Evolutionary conservation across 2,797 vertebrate species (phyloP).

Genomic region (Myotis myotis): DNA sequence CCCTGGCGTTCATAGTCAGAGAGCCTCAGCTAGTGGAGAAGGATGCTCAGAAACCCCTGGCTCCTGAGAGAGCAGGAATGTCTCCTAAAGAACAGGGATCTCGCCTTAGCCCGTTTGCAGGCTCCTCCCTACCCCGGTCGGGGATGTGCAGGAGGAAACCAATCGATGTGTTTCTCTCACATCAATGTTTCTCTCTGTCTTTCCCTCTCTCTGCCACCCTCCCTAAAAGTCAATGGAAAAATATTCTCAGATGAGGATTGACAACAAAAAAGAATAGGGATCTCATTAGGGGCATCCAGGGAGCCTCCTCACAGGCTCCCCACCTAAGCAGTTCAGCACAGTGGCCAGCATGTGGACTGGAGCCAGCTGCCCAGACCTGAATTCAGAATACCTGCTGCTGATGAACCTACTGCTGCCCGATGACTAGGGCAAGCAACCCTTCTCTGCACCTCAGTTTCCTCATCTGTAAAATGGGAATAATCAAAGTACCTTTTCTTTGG

Average conservation of each 20-base stretch:
- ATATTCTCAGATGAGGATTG: no score
- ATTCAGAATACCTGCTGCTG: background rate
- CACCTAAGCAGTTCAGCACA: background rate
- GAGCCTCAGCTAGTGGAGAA: background rate
- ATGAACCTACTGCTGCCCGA: background rate
- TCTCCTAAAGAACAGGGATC: background rate
- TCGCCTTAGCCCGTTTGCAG: background rate
- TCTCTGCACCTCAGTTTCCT: background rate
- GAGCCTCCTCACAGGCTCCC: background rate
- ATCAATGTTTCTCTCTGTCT: no score
- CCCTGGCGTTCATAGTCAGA: background rate
- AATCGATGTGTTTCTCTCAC: no score
- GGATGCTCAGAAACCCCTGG: background rate
- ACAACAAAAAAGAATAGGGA: no score
- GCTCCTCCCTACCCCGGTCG: no score
- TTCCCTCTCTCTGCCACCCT: no score
- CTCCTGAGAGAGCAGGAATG: background rate
- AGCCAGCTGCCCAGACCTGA: background rate
- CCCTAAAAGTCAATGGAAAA: no score
- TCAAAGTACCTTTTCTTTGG: background rate
- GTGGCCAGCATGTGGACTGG: background rate
- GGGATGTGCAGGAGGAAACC: no score
- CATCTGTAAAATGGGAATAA: background rate
- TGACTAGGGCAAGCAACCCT: background rate
- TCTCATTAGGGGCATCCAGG: background rate